Base-by-base conservation (phyloP, 2,888 invertebrate species). In the Hypena proboscidalis region DNA sequence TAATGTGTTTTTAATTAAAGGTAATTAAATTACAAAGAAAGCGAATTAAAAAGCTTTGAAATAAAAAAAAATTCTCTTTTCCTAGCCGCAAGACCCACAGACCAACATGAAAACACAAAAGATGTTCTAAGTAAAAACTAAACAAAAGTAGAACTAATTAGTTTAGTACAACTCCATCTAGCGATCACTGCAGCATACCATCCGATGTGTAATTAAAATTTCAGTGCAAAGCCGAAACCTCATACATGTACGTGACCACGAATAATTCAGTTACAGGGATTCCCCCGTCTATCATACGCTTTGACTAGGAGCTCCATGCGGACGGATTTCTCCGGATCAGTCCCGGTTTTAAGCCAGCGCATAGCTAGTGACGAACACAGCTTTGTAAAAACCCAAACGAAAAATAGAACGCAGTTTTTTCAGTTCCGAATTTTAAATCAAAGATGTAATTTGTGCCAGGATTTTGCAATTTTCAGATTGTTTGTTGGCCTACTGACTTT, bases 191-290 rank as follows among this genome's bases (percentile, higher is more conserved):
- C 58, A 47, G 37, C 53, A 42, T 60, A 49, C 52, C 35, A 25
- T 47, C 51, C 43, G 32, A 60, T 39, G 63, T 58, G 67, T 83
- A 83, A 88, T 89, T 89, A 89, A 86, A 87, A 87, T 82, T 85
- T 83, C 80, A 80, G 74, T 72, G 82, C 83, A 83, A 85, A 82
- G 78, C 77, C 62, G 77, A 78, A 83, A 80, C 80, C 77, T 77
- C 76, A 64, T 72, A 72, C 35, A 62, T 60, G 72, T 70, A 83
- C 90, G 89, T 90, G 90, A 76, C 83, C 70, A 54, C 69, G 89
- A 86, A 90, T 90, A 90, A 86, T 84, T 86, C 80, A 80, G 72
- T 74, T 67, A 67, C 62, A 63, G 78, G 78, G 74, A 78, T 71
- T 80, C 81, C 81, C 81, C 75, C 68, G 77, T 76, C 81, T 77